Conservation (phyloP, 1,140 invertebrate genomes). For the Pseudomyrmex dendroicus region DNA sequence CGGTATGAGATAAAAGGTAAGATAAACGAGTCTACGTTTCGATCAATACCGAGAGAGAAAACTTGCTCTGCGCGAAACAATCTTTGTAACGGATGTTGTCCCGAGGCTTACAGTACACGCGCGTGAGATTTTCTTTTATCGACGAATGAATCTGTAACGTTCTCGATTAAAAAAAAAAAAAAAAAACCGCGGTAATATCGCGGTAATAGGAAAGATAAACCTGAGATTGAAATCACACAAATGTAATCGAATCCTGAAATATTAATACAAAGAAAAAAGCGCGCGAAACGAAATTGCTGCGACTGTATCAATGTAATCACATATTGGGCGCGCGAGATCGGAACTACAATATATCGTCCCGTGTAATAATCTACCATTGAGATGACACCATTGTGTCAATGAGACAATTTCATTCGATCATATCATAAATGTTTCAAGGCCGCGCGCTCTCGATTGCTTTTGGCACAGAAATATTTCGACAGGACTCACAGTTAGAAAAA, state of each 20-base stretch:
- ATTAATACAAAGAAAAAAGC: not conserved
- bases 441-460: slow-evolving; percentile 4
- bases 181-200: not conserved
- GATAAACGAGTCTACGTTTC: slow-evolving; percentile 49
- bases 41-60: slow-evolving; percentile 48
- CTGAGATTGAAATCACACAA: not conserved
- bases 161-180: slow-evolving; percentile 1
- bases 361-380: slow-evolving; percentile 17
- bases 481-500: not conserved
- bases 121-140: slow-evolving; percentile 52
- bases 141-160: not conserved
- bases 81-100: slow-evolving; percentile 60
- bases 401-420: slow-evolving; percentile 14
- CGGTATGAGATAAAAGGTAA: slow-evolving; percentile 32
- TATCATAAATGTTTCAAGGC: slow-evolving; percentile 17
- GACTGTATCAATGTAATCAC: not conserved
- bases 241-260: not conserved
- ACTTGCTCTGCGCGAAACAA: slow-evolving; percentile 44
- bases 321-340: not conserved
- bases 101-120: not conserved
- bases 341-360: slow-evolving; percentile 4
- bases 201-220: not conserved
- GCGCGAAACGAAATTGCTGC: not conserved
- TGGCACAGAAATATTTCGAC: not conserved
- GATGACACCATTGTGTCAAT: slow-evolving; percentile 1